Evolutionary conservation across 2,888 invertebrate species (phyloP), one percentile per base, ranked within the genome.

Genomic region (Blastobasis adustella): DNA sequence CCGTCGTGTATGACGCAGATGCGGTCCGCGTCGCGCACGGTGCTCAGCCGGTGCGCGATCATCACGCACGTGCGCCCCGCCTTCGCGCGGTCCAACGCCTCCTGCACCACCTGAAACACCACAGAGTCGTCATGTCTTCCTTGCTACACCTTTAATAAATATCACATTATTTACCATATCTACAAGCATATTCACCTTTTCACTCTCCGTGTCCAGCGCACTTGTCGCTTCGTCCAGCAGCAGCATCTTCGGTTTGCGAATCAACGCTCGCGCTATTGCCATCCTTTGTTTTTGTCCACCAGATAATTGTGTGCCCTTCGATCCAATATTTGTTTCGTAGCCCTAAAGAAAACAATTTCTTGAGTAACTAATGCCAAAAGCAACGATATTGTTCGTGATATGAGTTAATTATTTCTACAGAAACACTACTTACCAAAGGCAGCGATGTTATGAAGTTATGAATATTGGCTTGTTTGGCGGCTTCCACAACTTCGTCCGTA

Each of bases 241-340:
- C 36, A 95, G 79, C 57, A 97, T 94, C 54, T 91, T 90, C 0
- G 97, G 97, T 69, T 95, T 91, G 43, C 94, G 89, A 4, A 97
- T 90, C 8, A 97, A 79, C 0, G 97, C 96, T 54, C 97, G 89
- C 0, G 97, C 97, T 61, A 97, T 97, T 1, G 96, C 96, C 46
- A 97, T 94, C 53, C 96, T 88, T 76, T 97, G 97, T 70, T 96
- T 96, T 76, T 97, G 96, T 0, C 96, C 96, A n/a, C 96, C 96
- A 0, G 94, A 94, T 47, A 95, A 69, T 53, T 94, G 93, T 0
- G 95, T 93, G 1, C 96, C 96, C 52, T 94, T 90, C 69, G 96
- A 96, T 5, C 96, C 96, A 10, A 96, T 95, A 46, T 94, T 65
- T 0, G 96, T 96, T 39, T 95, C 90, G 66, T 96, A 96, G 45